Evolutionary conservation across 2,113 vertebrate genomes (phyloP).

Genomic region (Varanus salvator): DNA sequence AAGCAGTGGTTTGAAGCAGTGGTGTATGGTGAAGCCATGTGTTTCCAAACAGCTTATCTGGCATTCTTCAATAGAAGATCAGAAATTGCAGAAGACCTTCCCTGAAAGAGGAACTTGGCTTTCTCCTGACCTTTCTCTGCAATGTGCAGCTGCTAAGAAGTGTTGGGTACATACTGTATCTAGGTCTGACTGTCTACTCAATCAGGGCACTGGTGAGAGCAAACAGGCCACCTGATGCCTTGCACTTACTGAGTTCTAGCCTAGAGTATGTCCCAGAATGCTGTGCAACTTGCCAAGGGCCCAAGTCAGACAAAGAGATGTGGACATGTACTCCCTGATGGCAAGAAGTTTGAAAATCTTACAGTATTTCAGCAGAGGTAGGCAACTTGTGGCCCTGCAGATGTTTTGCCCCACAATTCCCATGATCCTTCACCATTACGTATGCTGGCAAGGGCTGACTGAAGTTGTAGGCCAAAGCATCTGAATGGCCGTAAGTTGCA

Average conservation of each 20-base stretch:
- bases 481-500: no score
- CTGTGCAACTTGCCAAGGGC: neutral
- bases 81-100: neutral
- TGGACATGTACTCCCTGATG: neutral
- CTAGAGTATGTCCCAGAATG: neutral
- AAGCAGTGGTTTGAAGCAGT: neutral
- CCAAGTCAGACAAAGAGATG: neutral
- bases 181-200: neutral
- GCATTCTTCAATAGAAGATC: neutral
- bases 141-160: neutral
- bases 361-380: neutral
- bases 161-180: neutral
- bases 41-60: neutral
- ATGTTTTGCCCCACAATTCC: neutral
- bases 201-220: neutral
- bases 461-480: no score
- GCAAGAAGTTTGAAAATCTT: neutral
- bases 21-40: neutral
- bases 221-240: neutral
- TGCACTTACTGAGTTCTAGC: neutral
- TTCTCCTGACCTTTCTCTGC: neutral
- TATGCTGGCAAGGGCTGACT: no score
- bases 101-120: neutral
- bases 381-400: neutral
- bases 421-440: no score